Evolutionary conservation across 2,797 vertebrate genomes (phyloP).

Genomic region (Numenius phaeopus): DNA sequence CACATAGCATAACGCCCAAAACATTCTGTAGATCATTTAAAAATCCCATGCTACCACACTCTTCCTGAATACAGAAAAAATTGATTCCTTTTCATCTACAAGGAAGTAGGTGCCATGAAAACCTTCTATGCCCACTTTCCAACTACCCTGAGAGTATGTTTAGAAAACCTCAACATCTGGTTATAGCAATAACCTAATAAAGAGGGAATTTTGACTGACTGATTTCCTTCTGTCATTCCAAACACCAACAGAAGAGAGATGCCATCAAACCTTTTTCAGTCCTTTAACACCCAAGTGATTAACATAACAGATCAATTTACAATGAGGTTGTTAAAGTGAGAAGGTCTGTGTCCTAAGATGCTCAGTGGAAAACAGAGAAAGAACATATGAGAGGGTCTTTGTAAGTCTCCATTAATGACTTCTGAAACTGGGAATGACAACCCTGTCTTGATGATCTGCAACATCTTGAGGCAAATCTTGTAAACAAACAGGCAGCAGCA

Average conservation of each 20-base stretch:
- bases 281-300: not conserved
- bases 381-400: not conserved
- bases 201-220: not conserved
- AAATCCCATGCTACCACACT: not conserved
- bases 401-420: not conserved
- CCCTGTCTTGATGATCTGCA: not conserved
- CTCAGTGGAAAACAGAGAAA: not conserved
- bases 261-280: not conserved
- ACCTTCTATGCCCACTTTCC: not conserved
- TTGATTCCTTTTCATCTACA: not conserved
- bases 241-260: not conserved
- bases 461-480: not conserved
- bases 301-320: not conserved
- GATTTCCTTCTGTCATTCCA: not conserved
- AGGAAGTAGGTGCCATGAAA: not conserved
- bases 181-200: not conserved
- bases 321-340: not conserved
- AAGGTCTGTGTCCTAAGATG: not conserved
- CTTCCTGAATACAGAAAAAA: not conserved
- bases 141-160: not conserved
- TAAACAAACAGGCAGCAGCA: not conserved
- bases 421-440: not conserved
- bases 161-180: constrained; percentile 14
- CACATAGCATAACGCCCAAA: not conserved
- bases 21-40: not conserved